phyloP scores from a whole-genome alignment of 92 coral and sea anemone species.

The Micromussa lordhowensis region DNA sequence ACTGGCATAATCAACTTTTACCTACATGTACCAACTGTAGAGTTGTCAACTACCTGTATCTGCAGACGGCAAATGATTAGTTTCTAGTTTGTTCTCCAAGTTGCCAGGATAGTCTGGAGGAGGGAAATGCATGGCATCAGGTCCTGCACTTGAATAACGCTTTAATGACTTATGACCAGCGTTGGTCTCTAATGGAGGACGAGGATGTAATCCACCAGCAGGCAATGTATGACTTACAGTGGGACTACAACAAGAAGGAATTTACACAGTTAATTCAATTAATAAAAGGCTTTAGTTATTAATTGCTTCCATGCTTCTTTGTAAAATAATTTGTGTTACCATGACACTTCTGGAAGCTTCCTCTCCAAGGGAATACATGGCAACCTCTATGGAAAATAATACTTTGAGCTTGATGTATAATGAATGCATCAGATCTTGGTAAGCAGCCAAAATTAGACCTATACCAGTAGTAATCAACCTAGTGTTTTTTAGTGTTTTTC shows the following conservation, averaged over 20 bases:
- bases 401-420: no score
- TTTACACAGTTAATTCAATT: not conserved
- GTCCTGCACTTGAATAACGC: conserved; percentile 72
- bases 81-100: not conserved
- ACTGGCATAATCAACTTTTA: not conserved
- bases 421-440: no score
- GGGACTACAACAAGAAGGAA: conserved; percentile 23
- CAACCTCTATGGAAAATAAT: no score
- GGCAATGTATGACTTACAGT: conserved; percentile 75
- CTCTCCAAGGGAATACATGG: no score
- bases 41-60: not conserved
- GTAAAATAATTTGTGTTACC: no score
- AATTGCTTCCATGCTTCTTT: no score
- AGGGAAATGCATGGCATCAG: conserved; percentile 42
- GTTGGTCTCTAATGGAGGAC: conserved; percentile 60
- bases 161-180: conserved; percentile 53
- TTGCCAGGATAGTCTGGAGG: conserved; percentile 54
- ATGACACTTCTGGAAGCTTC: no score
- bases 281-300: no score
- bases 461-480: no score
- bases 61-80: not conserved
- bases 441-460: no score
- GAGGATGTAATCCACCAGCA: conserved; percentile 59
- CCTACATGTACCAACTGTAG: not conserved
- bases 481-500: no score